Evolutionary conservation across 2,113 vertebrate genomes (phyloP).

Genomic region (Macquaria ambigua): DNA sequence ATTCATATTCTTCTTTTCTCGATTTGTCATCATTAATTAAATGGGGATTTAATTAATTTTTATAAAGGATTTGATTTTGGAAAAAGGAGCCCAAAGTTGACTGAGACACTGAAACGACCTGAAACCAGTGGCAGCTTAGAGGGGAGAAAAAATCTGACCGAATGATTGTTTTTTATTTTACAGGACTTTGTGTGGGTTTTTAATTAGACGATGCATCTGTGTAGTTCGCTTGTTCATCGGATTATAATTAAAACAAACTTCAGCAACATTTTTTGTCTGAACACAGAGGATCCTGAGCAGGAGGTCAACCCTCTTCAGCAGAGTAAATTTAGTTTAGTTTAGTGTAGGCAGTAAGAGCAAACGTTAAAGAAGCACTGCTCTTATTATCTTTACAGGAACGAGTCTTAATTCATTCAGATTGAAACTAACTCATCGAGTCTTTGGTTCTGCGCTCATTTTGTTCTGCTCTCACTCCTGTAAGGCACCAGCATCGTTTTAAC

Average conservation of each 20-base stretch:
- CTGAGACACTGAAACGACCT: neutral
- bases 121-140: neutral
- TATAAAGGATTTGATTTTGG: neutral
- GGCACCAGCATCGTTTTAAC: neutral
- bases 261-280: neutral
- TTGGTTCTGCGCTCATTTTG: neutral
- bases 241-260: conserved; percentile 1
- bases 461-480: neutral
- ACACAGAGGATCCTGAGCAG: conserved; percentile 4
- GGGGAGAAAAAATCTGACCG: neutral
- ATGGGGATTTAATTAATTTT: too few species aligned
- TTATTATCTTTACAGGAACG: neutral
- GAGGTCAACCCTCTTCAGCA: neutral
- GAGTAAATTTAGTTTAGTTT: neutral
- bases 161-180: neutral
- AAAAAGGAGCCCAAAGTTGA: neutral
- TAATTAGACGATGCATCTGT: neutral
- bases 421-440: neutral
- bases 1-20: neutral
- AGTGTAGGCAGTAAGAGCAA: neutral
- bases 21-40: neutral
- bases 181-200: neutral
- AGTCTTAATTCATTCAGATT: neutral
- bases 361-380: neutral
- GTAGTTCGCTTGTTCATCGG: neutral